Base-by-base conservation (phyloP, 2,113 vertebrate genomes). In the Ptilorrhoa leucosticta region DNA sequence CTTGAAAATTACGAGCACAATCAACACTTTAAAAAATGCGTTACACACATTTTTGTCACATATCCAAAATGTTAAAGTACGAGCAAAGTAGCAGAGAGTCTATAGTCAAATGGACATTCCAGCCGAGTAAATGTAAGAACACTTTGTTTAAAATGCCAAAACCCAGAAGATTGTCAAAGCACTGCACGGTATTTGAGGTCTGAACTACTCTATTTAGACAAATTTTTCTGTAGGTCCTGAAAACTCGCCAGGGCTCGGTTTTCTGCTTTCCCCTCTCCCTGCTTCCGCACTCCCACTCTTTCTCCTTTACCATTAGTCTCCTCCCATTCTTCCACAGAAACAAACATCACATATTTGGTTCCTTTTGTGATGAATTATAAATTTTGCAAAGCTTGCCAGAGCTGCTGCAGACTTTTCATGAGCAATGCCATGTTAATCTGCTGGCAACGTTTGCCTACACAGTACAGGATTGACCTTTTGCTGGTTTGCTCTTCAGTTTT, bases 1-100 rank as follows among this genome's bases (percentile, higher is more conserved):
- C 97, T 98, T 98, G 96, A 96, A 98, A 97, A 98, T 98, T 97
- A 98, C 53, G 89, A 97, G 96, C 89, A 97, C 96, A 97, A 97
- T 98, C 97, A 97, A 97, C 95, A 97, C 94, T 97, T 93, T 71
- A 89, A 96, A 96, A 97, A 96, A 92, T 60, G 86, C 51, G 12
- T 94, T 95, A 96, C 96, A 97, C 77, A 97, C 91, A 95, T 97
- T 97, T 97, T 97, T 97, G 95, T 97, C 96, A 95, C 35, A 87
- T 97, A 96, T 96, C 91, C 97, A 98, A 96, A 90, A 96, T 91
- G 94, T 88, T 96, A 95, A 96, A 96, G 83, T 92, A 93, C 19
- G 10, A 93, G 93, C 82, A 95, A 96, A 95, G 87, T 30, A 69
- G 92, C 58, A 76, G 93, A 91, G 79, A 93, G 51, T 45, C 51